Conservation (phyloP, 2,113 vertebrate genomes). For the Etheostoma spectabile region DNA sequence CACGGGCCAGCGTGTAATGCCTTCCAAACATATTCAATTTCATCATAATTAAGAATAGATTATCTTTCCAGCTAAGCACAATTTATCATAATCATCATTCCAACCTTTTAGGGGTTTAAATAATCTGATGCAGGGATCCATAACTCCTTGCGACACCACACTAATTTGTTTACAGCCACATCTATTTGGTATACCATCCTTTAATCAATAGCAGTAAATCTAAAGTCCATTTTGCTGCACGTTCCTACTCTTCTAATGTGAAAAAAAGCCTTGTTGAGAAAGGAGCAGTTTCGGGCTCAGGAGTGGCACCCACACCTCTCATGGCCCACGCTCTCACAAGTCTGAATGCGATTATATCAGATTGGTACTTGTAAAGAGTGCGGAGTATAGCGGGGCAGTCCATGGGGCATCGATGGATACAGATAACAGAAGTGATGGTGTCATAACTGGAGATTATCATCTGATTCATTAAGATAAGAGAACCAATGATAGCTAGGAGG, state of each 20-base stretch:
- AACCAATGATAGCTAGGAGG: constrained; percentile 15
- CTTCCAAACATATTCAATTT: constrained; percentile 76
- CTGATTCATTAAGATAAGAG: constrained; percentile 67
- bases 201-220: constrained; percentile 70
- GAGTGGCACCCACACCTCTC: not conserved
- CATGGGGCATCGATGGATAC: constrained; percentile 41
- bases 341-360: constrained; percentile 20
- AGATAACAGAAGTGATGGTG: constrained; percentile 54
- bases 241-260: not conserved
- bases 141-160: constrained; percentile 73
- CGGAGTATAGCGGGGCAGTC: constrained; percentile 18
- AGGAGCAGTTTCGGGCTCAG: not conserved
- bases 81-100: constrained; percentile 80
- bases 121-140: constrained; percentile 74
- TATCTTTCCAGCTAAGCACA: constrained; percentile 66
- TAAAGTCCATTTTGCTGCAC: constrained; percentile 54
- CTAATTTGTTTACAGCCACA: constrained; percentile 78
- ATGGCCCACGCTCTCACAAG: constrained; percentile 9
- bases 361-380: constrained; percentile 42
- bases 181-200: constrained; percentile 64
- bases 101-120: constrained; percentile 73
- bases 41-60: constrained; percentile 83
- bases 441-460: constrained; percentile 60
- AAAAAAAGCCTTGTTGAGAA: constrained; percentile 5
- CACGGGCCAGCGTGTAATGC: constrained; percentile 61